These are phyloP conservation scores for Drosophila guanche DNA, from an alignment of 1,140 invertebrate genomes.

Conservation along the genomic window DNA sequence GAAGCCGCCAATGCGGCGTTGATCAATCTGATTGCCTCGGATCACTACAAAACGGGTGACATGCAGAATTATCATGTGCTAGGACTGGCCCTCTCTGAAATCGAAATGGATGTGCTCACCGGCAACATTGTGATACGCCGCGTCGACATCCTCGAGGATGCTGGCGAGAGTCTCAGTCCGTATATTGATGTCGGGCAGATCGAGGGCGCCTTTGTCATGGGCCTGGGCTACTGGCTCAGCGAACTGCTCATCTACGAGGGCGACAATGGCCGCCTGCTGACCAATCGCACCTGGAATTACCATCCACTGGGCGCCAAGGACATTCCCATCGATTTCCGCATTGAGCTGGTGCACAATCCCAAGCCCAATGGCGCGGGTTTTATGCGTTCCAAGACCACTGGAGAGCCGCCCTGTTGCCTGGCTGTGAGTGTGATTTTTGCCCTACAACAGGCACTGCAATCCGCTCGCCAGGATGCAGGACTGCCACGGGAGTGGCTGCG, in stretches of 20 bases:
- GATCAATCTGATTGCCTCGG: constrained; percentile 87
- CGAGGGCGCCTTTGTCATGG: constrained; percentile 95
- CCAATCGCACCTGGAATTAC: constrained; percentile 93
- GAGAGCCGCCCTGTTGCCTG: constrained; percentile 91
- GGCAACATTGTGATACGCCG: constrained; percentile 88
- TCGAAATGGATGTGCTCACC: constrained; percentile 91
- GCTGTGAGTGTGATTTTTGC: constrained; percentile 88
- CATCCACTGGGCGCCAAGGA: constrained; percentile 92
- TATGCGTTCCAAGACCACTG: constrained; percentile 91
- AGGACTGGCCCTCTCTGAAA: constrained; percentile 87
- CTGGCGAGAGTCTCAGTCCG: constrained; percentile 90
- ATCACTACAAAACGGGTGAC: constrained; percentile 85
- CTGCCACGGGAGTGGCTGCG: constrained; percentile 84
- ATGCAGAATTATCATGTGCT: constrained; percentile 87
- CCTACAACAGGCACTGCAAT: constrained; percentile 88
- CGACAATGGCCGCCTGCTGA: constrained; percentile 85
- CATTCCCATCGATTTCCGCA: constrained; percentile 92
- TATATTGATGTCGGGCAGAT: constrained; percentile 93
- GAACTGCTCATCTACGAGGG: constrained; percentile 89
- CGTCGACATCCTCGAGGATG: constrained; percentile 91
- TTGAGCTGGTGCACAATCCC: constrained; percentile 87
- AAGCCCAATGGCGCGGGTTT: constrained; percentile 88
- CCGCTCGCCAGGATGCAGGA: constrained; percentile 87
- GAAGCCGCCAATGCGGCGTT: constrained; percentile 84
- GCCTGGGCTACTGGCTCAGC: constrained; percentile 91